phyloP scores from a whole-genome alignment of 2,113 vertebrate species.

The Amphiprion percula region DNA sequence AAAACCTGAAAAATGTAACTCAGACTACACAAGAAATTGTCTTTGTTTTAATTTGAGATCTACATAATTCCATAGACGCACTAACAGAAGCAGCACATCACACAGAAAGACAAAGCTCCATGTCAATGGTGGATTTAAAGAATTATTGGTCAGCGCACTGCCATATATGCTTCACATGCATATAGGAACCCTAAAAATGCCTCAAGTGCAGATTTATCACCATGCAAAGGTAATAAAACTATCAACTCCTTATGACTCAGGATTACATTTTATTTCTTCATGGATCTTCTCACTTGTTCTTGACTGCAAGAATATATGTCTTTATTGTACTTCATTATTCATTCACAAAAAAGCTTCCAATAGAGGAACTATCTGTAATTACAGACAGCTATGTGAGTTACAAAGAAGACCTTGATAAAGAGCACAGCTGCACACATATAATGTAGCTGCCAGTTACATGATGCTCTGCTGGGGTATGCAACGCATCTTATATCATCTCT shows the following conservation, averaged over 20 bases:
- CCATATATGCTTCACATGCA: conserved; percentile 31
- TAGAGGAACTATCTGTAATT: neutral
- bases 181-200: conserved; percentile 50
- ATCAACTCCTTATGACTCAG: conserved; percentile 13
- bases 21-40: neutral
- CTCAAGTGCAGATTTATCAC: conserved; percentile 37
- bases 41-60: neutral
- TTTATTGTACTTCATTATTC: conserved; percentile 40
- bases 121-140: neutral
- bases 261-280: conserved; percentile 36
- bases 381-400: neutral
- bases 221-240: conserved; percentile 26
- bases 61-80: neutral
- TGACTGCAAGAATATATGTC: neutral
- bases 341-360: conserved; percentile 22
- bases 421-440: conserved; percentile 36
- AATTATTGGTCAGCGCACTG: conserved; percentile 14
- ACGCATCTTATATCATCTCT: conserved; percentile 34
- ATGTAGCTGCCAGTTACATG: conserved; percentile 20
- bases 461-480: conserved; percentile 36
- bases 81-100: conserved; percentile 9
- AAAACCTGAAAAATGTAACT: neutral
- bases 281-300: conserved; percentile 24
- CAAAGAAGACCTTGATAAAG: conserved; percentile 25
- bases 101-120: neutral